Evolutionary conservation across 2,888 invertebrate species (phyloP), one percentile per base, ranked within the genome.

Genomic region (Entomobrya proxima): DNA sequence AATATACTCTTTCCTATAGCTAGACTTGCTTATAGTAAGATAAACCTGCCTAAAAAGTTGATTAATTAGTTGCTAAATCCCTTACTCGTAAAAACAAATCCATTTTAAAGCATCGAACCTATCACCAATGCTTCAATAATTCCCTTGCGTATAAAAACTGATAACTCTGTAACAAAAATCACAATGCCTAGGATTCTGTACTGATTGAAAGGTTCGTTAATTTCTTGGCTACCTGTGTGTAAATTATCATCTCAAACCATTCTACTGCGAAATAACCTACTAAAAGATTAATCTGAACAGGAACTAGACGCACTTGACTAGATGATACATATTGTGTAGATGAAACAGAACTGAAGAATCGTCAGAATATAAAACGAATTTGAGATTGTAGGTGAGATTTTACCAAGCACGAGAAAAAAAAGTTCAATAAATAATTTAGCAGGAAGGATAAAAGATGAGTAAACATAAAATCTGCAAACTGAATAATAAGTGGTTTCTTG

Each of bases 251-350:
- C 18, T 37, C 24, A 35, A 21, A 35, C 5, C 7, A 7, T 11
- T 67, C 37, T 37, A n/a, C 37, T 44, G 44, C 15, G 18, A 11
- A 32, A 58, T 58, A 44, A 15, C 55, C 7, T 9, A 15, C 18
- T 18, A 21, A 18, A 40, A 72, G 47, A 72, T 30, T 47, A 52
- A n/a, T 32, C 7, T 58, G 32, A 69, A 79, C 21, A 69, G 72
- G 74, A 81, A 81, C 74, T 72, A 81, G 81, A 74, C 47, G 32
- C 32, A 52, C 18, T 47, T 81, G 81, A 81, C 81, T 81, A 81
- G 81, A 81, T 47, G 30, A n/a, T n/a, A n/a, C 47, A 47, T 58
- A 69, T n/a, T 44, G 32, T 35, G 18, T 24, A n/a, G 15, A 50
- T 32, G 24, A 55, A 24, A 32, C 52, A 47, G 47, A 72, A 32